phyloP scores from a whole-genome alignment of 2,797 vertebrate species.

The Garrulus glandarius region DNA sequence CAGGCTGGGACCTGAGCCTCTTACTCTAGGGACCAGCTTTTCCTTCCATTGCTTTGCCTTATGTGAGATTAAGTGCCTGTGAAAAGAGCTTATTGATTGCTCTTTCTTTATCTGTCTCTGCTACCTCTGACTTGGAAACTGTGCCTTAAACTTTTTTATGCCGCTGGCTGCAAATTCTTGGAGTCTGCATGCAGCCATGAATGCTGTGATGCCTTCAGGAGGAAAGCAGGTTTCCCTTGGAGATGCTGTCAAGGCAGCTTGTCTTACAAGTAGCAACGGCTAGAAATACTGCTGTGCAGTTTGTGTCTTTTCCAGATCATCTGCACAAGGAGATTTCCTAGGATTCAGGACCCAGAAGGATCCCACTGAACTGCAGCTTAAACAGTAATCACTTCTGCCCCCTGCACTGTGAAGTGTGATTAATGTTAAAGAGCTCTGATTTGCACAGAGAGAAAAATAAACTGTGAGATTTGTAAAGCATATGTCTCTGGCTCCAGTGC shows the following conservation, averaged over 20 bases:
- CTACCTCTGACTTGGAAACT: neutral
- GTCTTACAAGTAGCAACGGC: neutral
- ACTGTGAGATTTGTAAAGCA: slow-evolving; percentile 31
- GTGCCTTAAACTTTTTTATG: neutral
- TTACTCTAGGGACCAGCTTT: neutral
- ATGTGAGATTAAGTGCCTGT: neutral
- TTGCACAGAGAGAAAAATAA: slow-evolving; percentile 42
- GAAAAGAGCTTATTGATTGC: neutral
- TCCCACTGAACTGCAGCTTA: neutral
- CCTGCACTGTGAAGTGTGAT: slow-evolving; percentile 27
- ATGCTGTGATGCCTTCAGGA: neutral
- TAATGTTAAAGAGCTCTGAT: neutral
- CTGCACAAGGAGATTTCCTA: neutral
- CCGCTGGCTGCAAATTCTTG: neutral
- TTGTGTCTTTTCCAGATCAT: neutral
- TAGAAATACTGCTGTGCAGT: neutral
- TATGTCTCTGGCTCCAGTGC: neutral
- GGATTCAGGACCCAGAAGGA: neutral
- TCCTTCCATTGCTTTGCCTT: neutral
- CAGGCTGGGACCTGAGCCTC: neutral
- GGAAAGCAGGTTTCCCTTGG: neutral
- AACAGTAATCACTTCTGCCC: neutral
- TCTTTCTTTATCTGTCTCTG: neutral
- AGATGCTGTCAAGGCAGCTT: neutral
- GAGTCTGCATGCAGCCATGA: neutral